A percentile compares a stretch with the other conserved stretches of the same genome.
phyloP scores from a whole-genome alignment of 2,888 invertebrate species.

The Noctuana brunneofusca region DNA sequence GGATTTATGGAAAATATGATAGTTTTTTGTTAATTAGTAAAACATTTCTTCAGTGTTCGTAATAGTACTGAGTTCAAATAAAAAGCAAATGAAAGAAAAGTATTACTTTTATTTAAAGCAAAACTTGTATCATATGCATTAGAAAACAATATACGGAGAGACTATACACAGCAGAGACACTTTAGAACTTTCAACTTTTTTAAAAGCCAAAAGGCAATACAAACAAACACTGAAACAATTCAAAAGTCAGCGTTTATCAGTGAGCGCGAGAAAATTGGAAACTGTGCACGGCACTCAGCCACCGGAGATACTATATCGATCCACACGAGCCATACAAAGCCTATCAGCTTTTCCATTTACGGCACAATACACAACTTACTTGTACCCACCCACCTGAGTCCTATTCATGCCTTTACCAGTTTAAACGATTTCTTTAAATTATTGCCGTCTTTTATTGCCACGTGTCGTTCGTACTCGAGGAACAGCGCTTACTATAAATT shows the following conservation, averaged over 20 bases:
- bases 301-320: slow-evolving; percentile 34
- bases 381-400: slow-evolving; percentile 28
- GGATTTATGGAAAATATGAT: too few relatives aligned
- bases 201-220: background rate
- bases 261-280: slow-evolving; percentile 32
- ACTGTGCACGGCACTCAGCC: slow-evolving; percentile 29
- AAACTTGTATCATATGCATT: too few relatives aligned
- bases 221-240: slow-evolving; percentile 30
- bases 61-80: background rate
- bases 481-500: slow-evolving; percentile 25
- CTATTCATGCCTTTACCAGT: slow-evolving; percentile 23
- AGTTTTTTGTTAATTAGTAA: too few relatives aligned
- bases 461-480: slow-evolving; percentile 14
- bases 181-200: background rate
- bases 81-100: too few relatives aligned
- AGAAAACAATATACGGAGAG: background rate
- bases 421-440: slow-evolving; percentile 34
- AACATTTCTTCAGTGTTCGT: too few relatives aligned
- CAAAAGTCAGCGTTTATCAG: slow-evolving; percentile 28
- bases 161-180: background rate
- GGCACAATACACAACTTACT: slow-evolving; percentile 32
- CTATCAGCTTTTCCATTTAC: slow-evolving; percentile 35
- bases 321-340: slow-evolving; percentile 29
- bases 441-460: slow-evolving; percentile 28
- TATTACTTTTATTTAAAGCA: too few relatives aligned